Percentiles rank a stretch among this genome's conserved stretches.
phyloP scores from a whole-genome alignment of 2,113 vertebrate species.

The Triplophysa dalaica region DNA sequence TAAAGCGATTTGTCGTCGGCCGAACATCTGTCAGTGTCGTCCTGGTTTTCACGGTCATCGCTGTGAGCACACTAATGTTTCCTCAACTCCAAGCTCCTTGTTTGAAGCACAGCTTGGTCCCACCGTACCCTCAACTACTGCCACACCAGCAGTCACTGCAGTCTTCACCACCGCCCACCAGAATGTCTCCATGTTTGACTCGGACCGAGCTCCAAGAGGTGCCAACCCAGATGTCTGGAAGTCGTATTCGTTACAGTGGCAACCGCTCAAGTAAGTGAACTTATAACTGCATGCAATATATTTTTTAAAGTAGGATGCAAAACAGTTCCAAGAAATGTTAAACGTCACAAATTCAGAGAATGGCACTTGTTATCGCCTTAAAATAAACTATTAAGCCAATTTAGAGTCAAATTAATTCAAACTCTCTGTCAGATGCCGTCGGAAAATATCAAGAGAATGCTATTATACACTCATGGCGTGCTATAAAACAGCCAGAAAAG shows the following conservation, averaged over 20 bases:
- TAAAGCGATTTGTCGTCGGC: slow-evolving; percentile 47
- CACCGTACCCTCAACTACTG: background rate
- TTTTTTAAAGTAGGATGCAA: no score
- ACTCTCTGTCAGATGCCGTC: no score
- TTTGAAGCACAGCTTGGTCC: background rate
- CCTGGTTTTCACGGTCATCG: slow-evolving; percentile 56
- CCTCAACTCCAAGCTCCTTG: background rate
- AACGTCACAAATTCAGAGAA: no score
- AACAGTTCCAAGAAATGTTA: no score
- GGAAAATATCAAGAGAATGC: no score
- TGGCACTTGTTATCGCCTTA: no score
- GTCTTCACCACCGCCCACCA: background rate
- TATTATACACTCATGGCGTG: no score
- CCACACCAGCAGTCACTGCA: background rate
- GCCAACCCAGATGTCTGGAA: slow-evolving; percentile 2
- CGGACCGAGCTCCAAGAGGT: background rate
- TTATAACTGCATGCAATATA: background rate
- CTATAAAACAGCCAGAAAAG: no score
- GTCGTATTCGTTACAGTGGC: slow-evolving; percentile 43
- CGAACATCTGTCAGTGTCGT: slow-evolving; percentile 56
- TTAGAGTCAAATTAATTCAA: no score
- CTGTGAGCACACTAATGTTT: slow-evolving; percentile 50
- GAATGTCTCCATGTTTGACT: background rate
- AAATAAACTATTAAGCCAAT: no score
- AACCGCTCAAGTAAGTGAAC: slow-evolving; percentile 36